These are phyloP conservation scores for Palaemon carinicauda DNA, from an alignment of 1,140 invertebrate species.

Conservation along the genomic window DNA sequence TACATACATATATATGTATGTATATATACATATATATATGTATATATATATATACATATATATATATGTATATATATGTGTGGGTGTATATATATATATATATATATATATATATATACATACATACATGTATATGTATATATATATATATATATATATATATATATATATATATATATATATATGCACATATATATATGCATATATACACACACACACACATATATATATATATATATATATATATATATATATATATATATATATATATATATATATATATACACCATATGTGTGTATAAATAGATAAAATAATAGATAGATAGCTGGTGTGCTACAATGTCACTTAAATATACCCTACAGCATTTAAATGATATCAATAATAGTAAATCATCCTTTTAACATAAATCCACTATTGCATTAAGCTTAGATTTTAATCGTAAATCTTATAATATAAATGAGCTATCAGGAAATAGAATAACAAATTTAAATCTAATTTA, in stretches of 20 bases:
- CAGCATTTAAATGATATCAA: not conserved
- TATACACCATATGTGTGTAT: too few relatives aligned
- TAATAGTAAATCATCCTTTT: not conserved
- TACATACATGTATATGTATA: constrained; percentile 5
- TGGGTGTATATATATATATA: not conserved
- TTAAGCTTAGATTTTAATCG: too few relatives aligned
- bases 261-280: too few relatives aligned
- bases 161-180: not conserved
- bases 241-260: too few relatives aligned
- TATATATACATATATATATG: not conserved
- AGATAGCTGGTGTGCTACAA: too few relatives aligned
- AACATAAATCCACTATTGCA: too few relatives aligned
- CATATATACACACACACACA: not conserved
- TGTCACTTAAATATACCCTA: too few relatives aligned
- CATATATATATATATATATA: too few relatives aligned
- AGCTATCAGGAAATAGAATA: too few relatives aligned
- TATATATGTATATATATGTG: not conserved
- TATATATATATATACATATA: too few relatives aligned
- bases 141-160: not conserved
- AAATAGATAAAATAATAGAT: too few relatives aligned
- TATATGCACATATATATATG: not conserved
- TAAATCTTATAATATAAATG: not conserved
- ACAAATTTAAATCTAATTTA: too few relatives aligned
- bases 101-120: not conserved
- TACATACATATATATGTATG: not conserved